Evolutionary conservation across 2,888 invertebrate genomes (phyloP).

Genomic region (Euphydryas editha): DNA sequence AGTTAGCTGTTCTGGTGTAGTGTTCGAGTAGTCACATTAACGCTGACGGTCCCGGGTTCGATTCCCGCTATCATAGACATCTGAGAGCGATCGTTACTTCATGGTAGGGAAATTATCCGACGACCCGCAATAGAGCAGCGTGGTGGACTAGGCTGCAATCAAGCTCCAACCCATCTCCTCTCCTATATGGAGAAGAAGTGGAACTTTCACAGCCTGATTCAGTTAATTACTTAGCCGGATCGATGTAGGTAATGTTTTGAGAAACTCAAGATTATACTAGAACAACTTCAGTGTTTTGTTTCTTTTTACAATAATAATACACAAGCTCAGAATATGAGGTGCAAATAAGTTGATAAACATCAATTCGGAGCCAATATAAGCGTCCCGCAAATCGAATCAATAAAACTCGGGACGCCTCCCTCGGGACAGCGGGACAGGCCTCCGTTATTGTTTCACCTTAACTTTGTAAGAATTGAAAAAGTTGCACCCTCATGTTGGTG

Average conservation of each 20-base stretch:
- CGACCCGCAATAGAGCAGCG: too few species aligned
- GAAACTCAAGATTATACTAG: not conserved
- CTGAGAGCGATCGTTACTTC: too few species aligned
- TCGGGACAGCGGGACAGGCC: constrained; percentile 62
- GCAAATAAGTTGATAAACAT: constrained; percentile 42
- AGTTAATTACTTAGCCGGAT: too few species aligned
- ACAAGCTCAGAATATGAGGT: constrained; percentile 7
- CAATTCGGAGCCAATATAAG: constrained; percentile 62
- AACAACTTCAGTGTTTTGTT: not conserved
- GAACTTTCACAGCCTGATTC: too few species aligned
- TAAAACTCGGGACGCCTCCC: constrained; percentile 49
- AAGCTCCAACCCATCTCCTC: too few species aligned
- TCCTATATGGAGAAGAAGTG: too few species aligned
- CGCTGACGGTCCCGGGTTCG: too few species aligned
- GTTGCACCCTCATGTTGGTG: constrained; percentile 37
- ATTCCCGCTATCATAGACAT: too few species aligned
- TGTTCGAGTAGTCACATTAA: too few species aligned
- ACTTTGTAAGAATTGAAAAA: constrained; percentile 58
- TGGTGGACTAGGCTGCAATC: too few species aligned
- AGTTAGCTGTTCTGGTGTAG: too few species aligned
- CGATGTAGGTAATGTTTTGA: not conserved
- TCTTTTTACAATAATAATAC: not conserved
- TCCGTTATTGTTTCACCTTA: constrained; percentile 80
- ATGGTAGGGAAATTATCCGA: too few species aligned
- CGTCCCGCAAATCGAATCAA: constrained; percentile 72